Evolutionary conservation across 2,888 invertebrate species (phyloP), one percentile per base, ranked within the genome.

Genomic region (Drosophila demipolita): DNA sequence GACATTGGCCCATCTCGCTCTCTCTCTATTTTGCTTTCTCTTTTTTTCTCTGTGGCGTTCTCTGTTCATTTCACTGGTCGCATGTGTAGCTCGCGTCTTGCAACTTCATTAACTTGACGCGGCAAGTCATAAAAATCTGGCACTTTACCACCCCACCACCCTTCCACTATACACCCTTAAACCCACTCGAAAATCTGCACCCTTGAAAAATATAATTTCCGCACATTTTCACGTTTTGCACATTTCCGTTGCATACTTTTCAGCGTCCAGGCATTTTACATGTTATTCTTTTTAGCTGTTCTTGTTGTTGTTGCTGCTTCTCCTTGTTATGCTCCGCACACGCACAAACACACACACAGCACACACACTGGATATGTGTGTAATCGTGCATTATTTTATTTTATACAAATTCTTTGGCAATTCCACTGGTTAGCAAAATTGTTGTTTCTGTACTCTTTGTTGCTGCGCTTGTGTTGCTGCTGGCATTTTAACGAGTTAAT

Each of bases 401-500:
- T 87, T 80, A 78, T 78, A 87, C 78, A 82, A 87, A 84, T 84
- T 84, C 82, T 75, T 85, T 82, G 78, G 62, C 65, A 52, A 53
- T 66, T 63, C 60, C 55, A 82, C 71, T 63, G 53, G 72, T 69
- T 62, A 67, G 66, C 54, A 55, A 75, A 66, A 38, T 66, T 66
- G 64, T 75, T 69, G 45, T 45, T 76, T 63, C 58, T 72, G 59
- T 61, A 65, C 59, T 52, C 63, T 33, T 54, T 65, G 58, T 65
- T 74, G 45, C 48, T 57, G 55, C 74, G 74, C 49, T 67, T 54
- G 62, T 73, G 76, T 57, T 63, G 59, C 72, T 86, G 88, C 70
- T 86, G 88, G 83, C 88, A 89, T 90, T 87, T 87, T 76, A 91
- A 91, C 89, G 90, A 90, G 90, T 88, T 88, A 91, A 90, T 90